Evolutionary conservation across 2,113 vertebrate species (phyloP), one percentile per base, ranked within the genome.

Genomic region (Brienomyrus brachyistius): DNA sequence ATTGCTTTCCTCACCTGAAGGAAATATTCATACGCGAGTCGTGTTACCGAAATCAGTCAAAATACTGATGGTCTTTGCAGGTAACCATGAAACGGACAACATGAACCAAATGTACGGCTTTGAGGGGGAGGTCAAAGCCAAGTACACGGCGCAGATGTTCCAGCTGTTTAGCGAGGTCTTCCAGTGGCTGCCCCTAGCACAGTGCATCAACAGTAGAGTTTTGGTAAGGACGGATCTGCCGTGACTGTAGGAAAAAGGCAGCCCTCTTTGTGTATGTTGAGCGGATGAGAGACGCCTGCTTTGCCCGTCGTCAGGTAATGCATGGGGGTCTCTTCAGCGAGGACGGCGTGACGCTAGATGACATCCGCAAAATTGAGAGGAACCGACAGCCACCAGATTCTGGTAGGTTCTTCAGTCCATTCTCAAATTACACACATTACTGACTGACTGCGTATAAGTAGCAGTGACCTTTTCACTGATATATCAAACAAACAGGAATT

Each of bases 81-180:
- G 98, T 88, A 99, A 99, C 95, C 98, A 99, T 0, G 98, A 99
- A 94, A 99, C 98, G 0, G 98, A 99, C 96, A 99, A 98, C 93
- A 99, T 99, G 98, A 99, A 99, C 94, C 98, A 99, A 94, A 99
- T 99, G 97, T 99, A 99, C 0, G 98, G 98, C 3, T 99, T 98
- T 27, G 98, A 99, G 93, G 98, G 98, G 0, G 98, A 98, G 90
- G 97, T 99, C 89, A 99, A 98, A 91, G 98, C 98, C 94, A 99
- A 99, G 92, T 99, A 98, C 95, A 98, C 98, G 0, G 96, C 96
- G 0, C 98, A 98, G 96, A 99, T 99, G 98, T 99, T 98, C 48
- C 97, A 98, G 91, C 97, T 99, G 7, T 99, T 99, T 95, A 98
- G 97, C 0, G 98, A 98, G 92, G 98, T 98, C 91, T 98, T 99